Evolutionary conservation across 1,140 invertebrate species (phyloP).

Genomic region (Proales similis): DNA sequence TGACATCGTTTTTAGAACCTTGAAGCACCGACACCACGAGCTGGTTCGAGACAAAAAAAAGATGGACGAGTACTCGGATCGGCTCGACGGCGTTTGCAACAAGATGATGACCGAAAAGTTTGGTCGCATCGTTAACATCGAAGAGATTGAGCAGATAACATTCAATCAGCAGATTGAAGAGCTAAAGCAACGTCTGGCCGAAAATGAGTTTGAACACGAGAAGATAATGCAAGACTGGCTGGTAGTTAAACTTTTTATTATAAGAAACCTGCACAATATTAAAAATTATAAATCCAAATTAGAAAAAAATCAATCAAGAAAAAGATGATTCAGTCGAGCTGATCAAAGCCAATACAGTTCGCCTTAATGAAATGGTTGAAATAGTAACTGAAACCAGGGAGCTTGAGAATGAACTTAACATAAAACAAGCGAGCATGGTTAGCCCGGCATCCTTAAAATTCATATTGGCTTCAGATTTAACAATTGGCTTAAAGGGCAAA

Average conservation of each 20-base stretch:
- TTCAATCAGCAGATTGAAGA: constrained; percentile 51
- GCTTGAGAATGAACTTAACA: constrained; percentile 44
- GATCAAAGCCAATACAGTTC: constrained; percentile 48
- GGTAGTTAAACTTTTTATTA: not conserved
- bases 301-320: constrained; percentile 45
- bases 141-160: constrained; percentile 50
- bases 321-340: constrained; percentile 45
- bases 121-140: constrained; percentile 49
- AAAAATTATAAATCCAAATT: constrained; percentile 1
- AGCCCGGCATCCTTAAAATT: constrained; percentile 8
- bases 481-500: constrained; percentile 43
- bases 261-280: not conserved
- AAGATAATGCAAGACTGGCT: constrained; percentile 14
- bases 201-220: constrained; percentile 29
- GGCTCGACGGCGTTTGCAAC: constrained; percentile 48
- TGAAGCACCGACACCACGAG: constrained; percentile 48
- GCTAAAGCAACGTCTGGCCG: constrained; percentile 30
- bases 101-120: constrained; percentile 51
- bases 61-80: constrained; percentile 46
- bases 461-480: not conserved
- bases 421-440: constrained; percentile 50
- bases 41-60: constrained; percentile 49
- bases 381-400: constrained; percentile 45
- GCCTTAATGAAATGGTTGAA: constrained; percentile 47
- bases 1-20: constrained; percentile 43